Base-by-base conservation (phyloP, 2,888 invertebrate species). In the Lapara coniferarum region DNA sequence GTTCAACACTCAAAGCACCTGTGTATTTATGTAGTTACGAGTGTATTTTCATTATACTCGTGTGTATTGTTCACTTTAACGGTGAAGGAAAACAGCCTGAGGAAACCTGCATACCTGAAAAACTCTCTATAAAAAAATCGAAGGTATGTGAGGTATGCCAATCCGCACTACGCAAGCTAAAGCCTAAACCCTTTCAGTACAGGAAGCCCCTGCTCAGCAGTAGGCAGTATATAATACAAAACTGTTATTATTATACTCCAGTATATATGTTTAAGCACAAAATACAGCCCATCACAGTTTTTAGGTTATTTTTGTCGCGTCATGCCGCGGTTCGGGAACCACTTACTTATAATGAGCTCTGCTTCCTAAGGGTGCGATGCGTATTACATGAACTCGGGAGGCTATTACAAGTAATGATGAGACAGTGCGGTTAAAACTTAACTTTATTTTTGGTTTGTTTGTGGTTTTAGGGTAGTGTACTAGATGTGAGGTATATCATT, bases 251-350 rank as follows among this genome's bases (percentile, higher is more conserved):
- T 51, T 51, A 51, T 13, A 12, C 25, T 6, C 37, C 37, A 51
- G 51, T 51, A 30, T 19, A 4, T 56, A 25, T 25, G 1, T 25
- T 25, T 25, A 25, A 25, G 19, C 10, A 55, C 0, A 13, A 0
- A 1, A 56, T 19, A 16, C 10, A 25, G 25, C 10, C 55, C 55
- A 16, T 25, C 8, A 16, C 8, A 56, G 12, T 13, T 6, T 56
- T 63, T 69, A 52, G 55, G 16, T 37, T 6, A 14, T 59, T 66
- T 52, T n/a, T 7, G 37, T 6, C 52, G 13, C 13, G 59, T 63
- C n/a, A 52, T 58, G 10, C 57, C 10, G 16, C 12, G 57, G 57
- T 30, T 51, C 30, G 6, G 25, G 2, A 56, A 56, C 56, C 56
- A 56, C 56, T 56, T 56, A 56, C 56, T 56, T 56, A 25, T 56